Evolutionary conservation across 2,888 invertebrate species (phyloP).

Genomic region (Tortrix viridana): DNA sequence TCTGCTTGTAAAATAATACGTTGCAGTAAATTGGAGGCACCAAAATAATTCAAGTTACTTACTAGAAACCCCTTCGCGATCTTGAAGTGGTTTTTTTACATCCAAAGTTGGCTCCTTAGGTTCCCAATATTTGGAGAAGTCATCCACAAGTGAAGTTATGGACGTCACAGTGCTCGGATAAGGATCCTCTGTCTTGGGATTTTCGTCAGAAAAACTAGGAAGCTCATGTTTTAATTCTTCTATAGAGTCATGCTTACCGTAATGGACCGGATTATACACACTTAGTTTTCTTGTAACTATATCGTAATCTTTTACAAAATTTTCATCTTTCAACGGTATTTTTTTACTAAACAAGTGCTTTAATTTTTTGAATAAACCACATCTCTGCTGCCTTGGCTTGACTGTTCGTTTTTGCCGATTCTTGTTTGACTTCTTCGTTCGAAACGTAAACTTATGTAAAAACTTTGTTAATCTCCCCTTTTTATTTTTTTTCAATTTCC

Average conservation of each 20-base stretch:
- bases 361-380: slow-evolving; percentile 57
- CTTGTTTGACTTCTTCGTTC: slow-evolving; percentile 41
- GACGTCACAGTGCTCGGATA: too few relatives aligned
- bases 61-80: too few relatives aligned
- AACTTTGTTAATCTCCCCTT: slow-evolving; percentile 46
- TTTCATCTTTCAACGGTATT: neutral
- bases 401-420: slow-evolving; percentile 41
- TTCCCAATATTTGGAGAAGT: too few relatives aligned
- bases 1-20: too few relatives aligned
- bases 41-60: neutral
- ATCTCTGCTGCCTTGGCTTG: slow-evolving; percentile 44
- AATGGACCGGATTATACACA: neutral
- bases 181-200: neutral
- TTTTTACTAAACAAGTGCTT: slow-evolving; percentile 52
- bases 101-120: too few relatives aligned
- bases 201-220: neutral
- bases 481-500: slow-evolving; percentile 42
- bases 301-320: neutral
- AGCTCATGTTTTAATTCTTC: neutral
- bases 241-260: neutral
- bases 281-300: slow-evolving; percentile 2
- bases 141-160: too few relatives aligned
- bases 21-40: too few relatives aligned
- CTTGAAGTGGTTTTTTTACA: too few relatives aligned
- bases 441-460: slow-evolving; percentile 50